Base-by-base conservation (phyloP, 30 jellyfish, hydroid and myxozoan genomes). In the Aurelia aurita region DNA sequence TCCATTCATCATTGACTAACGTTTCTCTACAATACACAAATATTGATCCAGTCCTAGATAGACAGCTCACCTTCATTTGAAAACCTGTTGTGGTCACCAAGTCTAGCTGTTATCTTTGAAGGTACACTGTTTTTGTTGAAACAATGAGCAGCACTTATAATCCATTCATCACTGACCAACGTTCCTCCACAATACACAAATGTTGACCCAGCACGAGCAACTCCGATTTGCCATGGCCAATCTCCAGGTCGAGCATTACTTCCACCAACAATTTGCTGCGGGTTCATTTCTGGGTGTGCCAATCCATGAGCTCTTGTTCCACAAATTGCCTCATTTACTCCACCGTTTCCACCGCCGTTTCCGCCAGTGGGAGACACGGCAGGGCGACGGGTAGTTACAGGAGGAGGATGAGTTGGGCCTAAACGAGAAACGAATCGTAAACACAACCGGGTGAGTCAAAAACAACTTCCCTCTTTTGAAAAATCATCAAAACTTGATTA, bases 181-280 rank as follows among this genome's bases (percentile, higher is more conserved):
- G 91, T 69, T 54, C 91, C 91, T 67, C 91, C 91, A 69, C 91
- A 82, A 29, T 51, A 82, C 21, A 82, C 44, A 55, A 68, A 69
- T 0, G 71, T 82, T 31, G 91, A 82, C 19, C 91, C 85, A 34
- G 5, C 22, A 10, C 71, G 27, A 10, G 91, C 78, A 43, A 82
- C 26, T 25, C 91, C 91, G 25, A 82, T 86, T 58, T 82, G 91
- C 91, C 91, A 82, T 14, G 91, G 91, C 91, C 91, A 82, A 28
- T 82, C 91, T 1, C 91, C 91, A 11, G 85, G 91, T 23, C 27
- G 78, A 12, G 81, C 91, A 12, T 26, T n/a, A 9, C 46, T 53
- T 53, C 91, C 91, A 2, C 91, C 91, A n/a, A 82, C 91, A 39
- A 82, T 82, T 11, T 68, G 72, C 43, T 82, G 91, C 1, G 91